Conservation (phyloP, 2,113 vertebrate species). For the Edolisoma coerulescens region DNA sequence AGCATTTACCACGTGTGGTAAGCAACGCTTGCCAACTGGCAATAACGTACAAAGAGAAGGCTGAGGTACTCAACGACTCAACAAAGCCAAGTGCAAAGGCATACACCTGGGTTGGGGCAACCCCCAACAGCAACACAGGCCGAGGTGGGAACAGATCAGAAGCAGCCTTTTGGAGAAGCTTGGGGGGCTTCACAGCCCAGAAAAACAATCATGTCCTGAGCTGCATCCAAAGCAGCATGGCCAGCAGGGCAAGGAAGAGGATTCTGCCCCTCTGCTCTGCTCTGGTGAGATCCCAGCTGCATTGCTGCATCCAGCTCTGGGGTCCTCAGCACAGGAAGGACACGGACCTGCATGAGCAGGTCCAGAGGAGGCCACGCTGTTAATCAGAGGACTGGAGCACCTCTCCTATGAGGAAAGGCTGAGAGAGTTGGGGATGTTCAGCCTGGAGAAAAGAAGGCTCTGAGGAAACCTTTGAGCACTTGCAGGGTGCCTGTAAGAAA, state of each 20-base stretch:
- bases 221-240: not conserved
- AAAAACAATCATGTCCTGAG: rapidly evolving
- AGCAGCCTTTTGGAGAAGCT: not conserved
- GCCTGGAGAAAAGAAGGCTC: not conserved
- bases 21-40: not conserved
- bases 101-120: not conserved
- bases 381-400: not conserved
- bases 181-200: not conserved
- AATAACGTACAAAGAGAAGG: not conserved
- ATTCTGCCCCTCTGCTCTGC: not conserved
- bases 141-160: not conserved
- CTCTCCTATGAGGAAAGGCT: not conserved
- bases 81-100: not conserved
- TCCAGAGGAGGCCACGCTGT: not conserved
- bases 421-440: not conserved
- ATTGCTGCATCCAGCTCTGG: not conserved
- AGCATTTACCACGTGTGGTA: not conserved
- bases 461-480: not conserved
- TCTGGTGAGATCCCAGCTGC: not conserved
- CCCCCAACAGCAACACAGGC: too few species aligned
- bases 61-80: not conserved
- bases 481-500: not conserved
- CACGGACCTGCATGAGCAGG: not conserved
- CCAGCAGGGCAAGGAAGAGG: not conserved
- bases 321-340: not conserved